Evolutionary conservation across 2,888 invertebrate genomes (phyloP), one percentile per base, ranked within the genome.

Genomic region (Acronicta leporina): DNA sequence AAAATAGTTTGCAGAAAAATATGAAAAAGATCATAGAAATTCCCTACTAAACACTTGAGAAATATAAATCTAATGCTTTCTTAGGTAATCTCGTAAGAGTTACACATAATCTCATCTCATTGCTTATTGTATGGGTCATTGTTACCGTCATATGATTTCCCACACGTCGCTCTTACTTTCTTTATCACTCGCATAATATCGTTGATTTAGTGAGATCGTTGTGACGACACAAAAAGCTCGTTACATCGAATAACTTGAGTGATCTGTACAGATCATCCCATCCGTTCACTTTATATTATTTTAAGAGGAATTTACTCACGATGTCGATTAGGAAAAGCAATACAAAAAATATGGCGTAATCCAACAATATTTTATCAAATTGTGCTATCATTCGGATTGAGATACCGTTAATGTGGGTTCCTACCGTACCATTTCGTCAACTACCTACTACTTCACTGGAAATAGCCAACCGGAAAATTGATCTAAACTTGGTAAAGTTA

Each of bases 101-200:
- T 63, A 30, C 41, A 42, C 58, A 60, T 54, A 56, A 70, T 73
- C 70, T 64, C 59, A 44, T 57, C 52, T 53, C 35, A 16, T 38
- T 8, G 0, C 43, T 54, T 16, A 25, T 56, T 77, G 71, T 76
- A 72, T 73, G 67, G 82, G 79, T 79, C 82, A 84, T 87, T 87
- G 87, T 87, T 82, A 76, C 56, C 67, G 55, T 74, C 63, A 74
- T 61, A 70, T 44, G 67, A 62, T 80, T 86, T 87, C 87, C 78
- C 88, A 87, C 85, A 83, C 71, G 70, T 44, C 46, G 57, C 82
- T 83, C 77, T 85, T 86, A 85, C 89, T 89, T 89, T 90, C 87
- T 77, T 83, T 73, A 74, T 53, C 63, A 75, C 69, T 58, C 41
- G 59, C 74, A 68, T 80, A 78, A 68, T 76, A 74, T 74, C 49